Evolutionary conservation across 2,797 vertebrate genomes (phyloP).

Genomic region (Thunnus albacares): DNA sequence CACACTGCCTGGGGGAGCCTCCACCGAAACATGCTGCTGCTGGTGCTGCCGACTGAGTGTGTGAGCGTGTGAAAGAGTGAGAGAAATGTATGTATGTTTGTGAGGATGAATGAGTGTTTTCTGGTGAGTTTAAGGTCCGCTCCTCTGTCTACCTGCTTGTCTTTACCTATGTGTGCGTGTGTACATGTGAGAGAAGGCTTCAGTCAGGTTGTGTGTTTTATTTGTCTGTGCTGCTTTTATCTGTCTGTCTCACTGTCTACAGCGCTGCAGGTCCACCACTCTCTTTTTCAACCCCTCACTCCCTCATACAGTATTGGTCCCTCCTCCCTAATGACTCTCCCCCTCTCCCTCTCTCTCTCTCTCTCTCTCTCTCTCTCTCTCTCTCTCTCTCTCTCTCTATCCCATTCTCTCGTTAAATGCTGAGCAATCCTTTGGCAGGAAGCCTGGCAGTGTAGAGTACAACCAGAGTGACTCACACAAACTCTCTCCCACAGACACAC

Average conservation of each 20-base stretch:
- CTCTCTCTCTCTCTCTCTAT: constrained; percentile 12
- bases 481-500: constrained; percentile 11
- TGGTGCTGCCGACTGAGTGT: constrained; percentile 30
- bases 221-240: constrained; percentile 51
- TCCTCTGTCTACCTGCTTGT: constrained; percentile 24
- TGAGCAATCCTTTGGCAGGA: constrained; percentile 80
- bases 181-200: background rate
- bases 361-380: constrained; percentile 23
- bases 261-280: constrained; percentile 64
- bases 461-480: constrained; percentile 47
- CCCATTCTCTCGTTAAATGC: constrained; percentile 65
- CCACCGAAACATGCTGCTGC: constrained; percentile 77
- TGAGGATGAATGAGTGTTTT: constrained; percentile 24
- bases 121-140: constrained; percentile 23
- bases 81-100: background rate
- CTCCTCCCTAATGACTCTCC: constrained; percentile 75
- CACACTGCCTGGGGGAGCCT: constrained; percentile 68
- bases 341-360: constrained; percentile 47
- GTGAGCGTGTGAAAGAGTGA: constrained; percentile 17
- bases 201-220: constrained; percentile 27
- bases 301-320: constrained; percentile 68
- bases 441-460: constrained; percentile 57
- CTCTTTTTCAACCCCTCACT: constrained; percentile 75
- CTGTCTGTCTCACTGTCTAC: constrained; percentile 56
- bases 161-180: constrained; percentile 10